Evolutionary conservation across 2,888 invertebrate genomes (phyloP).

Genomic region (Mythimna loreyi): DNA sequence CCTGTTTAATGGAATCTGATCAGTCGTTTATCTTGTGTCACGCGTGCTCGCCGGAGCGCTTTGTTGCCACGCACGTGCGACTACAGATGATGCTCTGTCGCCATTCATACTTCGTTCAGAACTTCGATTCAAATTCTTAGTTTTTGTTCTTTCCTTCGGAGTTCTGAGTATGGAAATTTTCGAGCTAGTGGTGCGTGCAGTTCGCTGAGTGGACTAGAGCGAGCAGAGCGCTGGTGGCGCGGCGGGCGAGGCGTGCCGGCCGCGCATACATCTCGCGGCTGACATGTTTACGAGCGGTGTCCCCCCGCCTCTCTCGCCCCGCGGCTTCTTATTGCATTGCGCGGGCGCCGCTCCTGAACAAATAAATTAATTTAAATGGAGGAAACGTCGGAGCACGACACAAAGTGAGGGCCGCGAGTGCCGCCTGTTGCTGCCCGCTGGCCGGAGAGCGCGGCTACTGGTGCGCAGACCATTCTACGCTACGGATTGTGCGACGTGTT

Average conservation of each 20-base stretch:
- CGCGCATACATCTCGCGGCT: constrained; percentile 74
- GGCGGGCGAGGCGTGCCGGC: constrained; percentile 65
- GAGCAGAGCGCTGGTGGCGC: not conserved
- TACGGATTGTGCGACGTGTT: constrained; percentile 62
- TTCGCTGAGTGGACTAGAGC: not conserved
- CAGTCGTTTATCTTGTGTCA: constrained; percentile 53
- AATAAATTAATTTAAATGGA: constrained; percentile 83
- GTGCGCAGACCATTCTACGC: constrained; percentile 61
- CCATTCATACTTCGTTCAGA: constrained; percentile 38
- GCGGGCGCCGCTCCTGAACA: constrained; percentile 66
- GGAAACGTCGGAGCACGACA: constrained; percentile 68
- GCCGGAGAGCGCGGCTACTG: constrained; percentile 29
- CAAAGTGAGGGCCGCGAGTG: constrained; percentile 60
- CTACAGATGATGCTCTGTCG: constrained; percentile 4
- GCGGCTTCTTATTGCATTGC: constrained; percentile 74
- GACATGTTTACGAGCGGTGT: constrained; percentile 81
- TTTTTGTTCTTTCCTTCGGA: constrained; percentile 2
- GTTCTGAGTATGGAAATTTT: constrained; percentile 1
- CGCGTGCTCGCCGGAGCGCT: constrained; percentile 16
- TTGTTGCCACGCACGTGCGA: constrained; percentile 7
- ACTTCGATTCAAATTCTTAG: constrained; percentile 5
- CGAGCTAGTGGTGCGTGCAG: not conserved
- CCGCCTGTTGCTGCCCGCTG: not conserved
- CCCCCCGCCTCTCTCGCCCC: constrained; percentile 38
- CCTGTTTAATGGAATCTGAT: constrained; percentile 51